Evolutionary conservation across 2,888 invertebrate species (phyloP).

Genomic region (Nomada hirtipes): DNA sequence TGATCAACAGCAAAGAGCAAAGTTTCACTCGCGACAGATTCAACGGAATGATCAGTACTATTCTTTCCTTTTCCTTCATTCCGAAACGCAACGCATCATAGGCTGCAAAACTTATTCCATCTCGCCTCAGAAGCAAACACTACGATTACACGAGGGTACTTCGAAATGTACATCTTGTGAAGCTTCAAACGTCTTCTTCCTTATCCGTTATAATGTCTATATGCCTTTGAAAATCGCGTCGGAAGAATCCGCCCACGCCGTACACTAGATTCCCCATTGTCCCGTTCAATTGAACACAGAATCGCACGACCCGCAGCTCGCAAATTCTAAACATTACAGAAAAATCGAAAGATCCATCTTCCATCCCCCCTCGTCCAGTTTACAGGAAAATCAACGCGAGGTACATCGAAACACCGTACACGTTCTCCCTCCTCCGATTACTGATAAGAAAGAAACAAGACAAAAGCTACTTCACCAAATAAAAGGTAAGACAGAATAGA

Average conservation of each 20-base stretch:
- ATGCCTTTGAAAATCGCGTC: not conserved
- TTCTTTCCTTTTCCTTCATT: not conserved
- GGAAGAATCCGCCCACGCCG: no score
- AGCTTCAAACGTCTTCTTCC: not conserved
- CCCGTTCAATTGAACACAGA: constrained; percentile 36
- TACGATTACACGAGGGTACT: not conserved
- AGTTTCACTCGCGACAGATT: constrained; percentile 40
- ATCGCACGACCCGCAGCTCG: constrained; percentile 20
- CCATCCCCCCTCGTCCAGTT: constrained; percentile 4
- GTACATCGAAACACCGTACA: not conserved
- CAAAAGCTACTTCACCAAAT: no score
- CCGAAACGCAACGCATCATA: constrained; percentile 10
- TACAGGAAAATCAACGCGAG: not conserved
- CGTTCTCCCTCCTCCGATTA: not conserved
- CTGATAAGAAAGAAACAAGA: not conserved
- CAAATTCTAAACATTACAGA: constrained; percentile 8
- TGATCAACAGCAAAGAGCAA: constrained; percentile 37
- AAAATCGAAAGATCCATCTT: not conserved
- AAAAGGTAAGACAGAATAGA: no score
- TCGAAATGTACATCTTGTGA: not conserved
- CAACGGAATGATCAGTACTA: not conserved
- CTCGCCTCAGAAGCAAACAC: not conserved
- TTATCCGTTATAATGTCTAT: not conserved
- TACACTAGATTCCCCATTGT: not conserved
- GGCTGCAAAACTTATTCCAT: not conserved